A percentile compares a stretch with the other conserved stretches of the same genome.
phyloP scores from a whole-genome alignment of 2,113 vertebrate genomes.

The Cyphomyrus discorhynchus region DNA sequence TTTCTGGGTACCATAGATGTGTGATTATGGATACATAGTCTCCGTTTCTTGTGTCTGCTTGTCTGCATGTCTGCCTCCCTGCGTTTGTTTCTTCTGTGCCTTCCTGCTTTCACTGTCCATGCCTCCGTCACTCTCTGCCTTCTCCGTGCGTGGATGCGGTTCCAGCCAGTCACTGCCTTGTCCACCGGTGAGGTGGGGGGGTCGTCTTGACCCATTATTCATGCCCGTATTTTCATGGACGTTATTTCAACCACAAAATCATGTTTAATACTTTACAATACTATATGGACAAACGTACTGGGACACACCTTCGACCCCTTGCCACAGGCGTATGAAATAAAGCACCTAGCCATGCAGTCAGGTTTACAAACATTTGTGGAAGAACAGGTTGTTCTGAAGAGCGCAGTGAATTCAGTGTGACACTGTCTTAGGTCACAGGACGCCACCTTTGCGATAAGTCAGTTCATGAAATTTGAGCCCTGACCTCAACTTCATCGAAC shows the following conservation, averaged over 20 bases:
- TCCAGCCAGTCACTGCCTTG: neutral
- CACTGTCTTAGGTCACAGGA: neutral
- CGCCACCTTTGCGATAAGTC: neutral
- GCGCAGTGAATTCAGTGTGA: neutral
- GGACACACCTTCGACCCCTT: neutral
- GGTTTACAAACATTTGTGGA: neutral
- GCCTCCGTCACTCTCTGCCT: neutral
- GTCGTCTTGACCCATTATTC: neutral
- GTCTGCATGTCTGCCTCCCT: neutral
- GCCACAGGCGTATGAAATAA: neutral
- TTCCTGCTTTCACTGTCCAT: neutral
- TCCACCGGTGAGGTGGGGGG: neutral
- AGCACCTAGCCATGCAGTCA: neutral
- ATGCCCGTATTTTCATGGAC: neutral
- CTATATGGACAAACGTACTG: neutral
- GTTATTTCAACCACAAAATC: neutral
- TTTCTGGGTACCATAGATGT: neutral
- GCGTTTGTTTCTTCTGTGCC: neutral
- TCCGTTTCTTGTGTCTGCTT: neutral
- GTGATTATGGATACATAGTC: neutral
- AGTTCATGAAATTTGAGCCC: neutral
- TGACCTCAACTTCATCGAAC: too few species aligned
- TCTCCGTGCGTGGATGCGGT: neutral
- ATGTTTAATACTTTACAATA: neutral
- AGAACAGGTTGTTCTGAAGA: neutral